A percentile compares a stretch with the other conserved stretches of the same genome.
These are phyloP conservation scores for Synaphobranchus kaupii DNA, from an alignment of 2,797 vertebrate genomes.

Conservation along the genomic window DNA sequence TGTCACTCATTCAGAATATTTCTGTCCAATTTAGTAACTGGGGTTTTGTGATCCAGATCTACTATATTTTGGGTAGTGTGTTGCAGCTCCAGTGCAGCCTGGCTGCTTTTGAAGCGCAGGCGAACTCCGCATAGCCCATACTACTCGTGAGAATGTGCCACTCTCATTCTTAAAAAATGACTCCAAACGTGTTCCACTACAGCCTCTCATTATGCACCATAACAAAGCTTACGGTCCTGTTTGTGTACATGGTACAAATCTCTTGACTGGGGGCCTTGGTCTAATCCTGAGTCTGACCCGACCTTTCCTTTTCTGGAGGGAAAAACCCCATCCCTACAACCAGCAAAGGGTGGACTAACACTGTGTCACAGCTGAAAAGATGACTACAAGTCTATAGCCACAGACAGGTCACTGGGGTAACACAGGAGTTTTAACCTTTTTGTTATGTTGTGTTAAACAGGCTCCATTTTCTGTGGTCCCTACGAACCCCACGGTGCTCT, in stretches of 20 bases:
- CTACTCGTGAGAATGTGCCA: background rate
- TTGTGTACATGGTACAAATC: background rate
- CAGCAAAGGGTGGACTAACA: background rate
- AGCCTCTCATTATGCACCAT: background rate
- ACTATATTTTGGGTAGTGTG: background rate
- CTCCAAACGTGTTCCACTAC: background rate
- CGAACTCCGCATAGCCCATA: background rate
- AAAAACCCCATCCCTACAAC: background rate
- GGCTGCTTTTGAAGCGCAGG: background rate
- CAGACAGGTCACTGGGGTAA: background rate
- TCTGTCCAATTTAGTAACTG: background rate
- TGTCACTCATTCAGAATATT: background rate
- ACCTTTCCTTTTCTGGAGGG: constrained; percentile 9
- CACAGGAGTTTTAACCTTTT: background rate
- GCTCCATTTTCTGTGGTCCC: background rate
- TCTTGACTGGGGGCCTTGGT: background rate
- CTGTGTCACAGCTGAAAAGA: background rate
- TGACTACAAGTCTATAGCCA: background rate
- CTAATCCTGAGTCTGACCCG: constrained; percentile 20
- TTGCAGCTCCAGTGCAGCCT: background rate
- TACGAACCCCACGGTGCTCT: background rate
- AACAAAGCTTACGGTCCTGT: background rate
- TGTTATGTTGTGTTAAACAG: background rate
- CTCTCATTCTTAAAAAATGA: background rate
- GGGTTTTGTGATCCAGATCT: background rate